Evolutionary conservation across 1,140 invertebrate species (phyloP).

Genomic region (Trachelipus rathkii): DNA sequence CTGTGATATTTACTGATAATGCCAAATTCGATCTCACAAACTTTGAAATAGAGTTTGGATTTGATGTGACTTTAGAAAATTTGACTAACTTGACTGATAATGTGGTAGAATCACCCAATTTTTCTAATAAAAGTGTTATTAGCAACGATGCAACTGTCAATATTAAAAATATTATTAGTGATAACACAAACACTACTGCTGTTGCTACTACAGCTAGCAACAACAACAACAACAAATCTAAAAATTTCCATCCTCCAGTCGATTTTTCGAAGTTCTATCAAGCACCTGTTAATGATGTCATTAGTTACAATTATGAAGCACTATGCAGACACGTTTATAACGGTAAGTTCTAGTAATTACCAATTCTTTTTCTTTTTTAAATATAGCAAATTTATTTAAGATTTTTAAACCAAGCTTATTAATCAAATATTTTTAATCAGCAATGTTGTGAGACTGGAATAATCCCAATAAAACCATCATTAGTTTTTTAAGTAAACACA

Average conservation of each 20-base stretch:
- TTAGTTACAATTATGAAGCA: constrained; percentile 39
- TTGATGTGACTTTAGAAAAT: constrained; percentile 21
- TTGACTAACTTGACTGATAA: constrained; percentile 24
- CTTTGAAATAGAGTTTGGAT: constrained; percentile 38
- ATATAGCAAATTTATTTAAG: too few relatives aligned
- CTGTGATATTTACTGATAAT: constrained; percentile 40
- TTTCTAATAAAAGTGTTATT: constrained; percentile 26
- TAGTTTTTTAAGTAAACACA: too few relatives aligned
- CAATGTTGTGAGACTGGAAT: too few relatives aligned
- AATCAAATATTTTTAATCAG: too few relatives aligned
- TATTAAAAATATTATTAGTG: constrained; percentile 4
- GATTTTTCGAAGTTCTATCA: constrained; percentile 36
- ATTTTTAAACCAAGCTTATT: too few relatives aligned
- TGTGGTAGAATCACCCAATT: constrained; percentile 30
- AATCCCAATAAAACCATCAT: too few relatives aligned
- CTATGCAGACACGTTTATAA: constrained; percentile 38
- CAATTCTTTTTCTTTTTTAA: too few relatives aligned
- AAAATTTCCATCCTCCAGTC: constrained; percentile 21
- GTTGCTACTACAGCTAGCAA: neutral
- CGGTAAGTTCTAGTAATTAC: constrained; percentile 33
- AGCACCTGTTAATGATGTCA: constrained; percentile 36
- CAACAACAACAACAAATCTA: constrained; percentile 27
- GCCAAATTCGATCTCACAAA: constrained; percentile 33
- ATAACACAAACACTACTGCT: neutral
- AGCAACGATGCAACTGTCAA: neutral